Base-by-base conservation (phyloP, 2,888 invertebrate genomes). In the Campoletis raptor region DNA sequence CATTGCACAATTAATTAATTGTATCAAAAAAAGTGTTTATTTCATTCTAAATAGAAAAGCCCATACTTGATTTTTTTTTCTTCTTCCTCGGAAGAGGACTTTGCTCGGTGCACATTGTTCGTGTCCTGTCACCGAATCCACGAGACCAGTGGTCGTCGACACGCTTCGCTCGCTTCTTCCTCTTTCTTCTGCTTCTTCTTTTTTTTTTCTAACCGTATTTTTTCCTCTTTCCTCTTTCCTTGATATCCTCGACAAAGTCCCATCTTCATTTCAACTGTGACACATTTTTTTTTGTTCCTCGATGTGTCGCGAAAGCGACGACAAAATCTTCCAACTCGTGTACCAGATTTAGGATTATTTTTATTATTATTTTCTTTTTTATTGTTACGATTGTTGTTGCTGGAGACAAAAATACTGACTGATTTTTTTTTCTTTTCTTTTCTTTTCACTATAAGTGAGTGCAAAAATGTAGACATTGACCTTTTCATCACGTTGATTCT, bases 31-130 rank as follows among this genome's bases (percentile, higher is more conserved):
- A n/a, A 18, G 0, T 18, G 18, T 18, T 48, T 18, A 4, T 18
- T 61, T 45, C 5, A 36, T 48, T 52, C 18, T 18, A n/a, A 15
- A 36, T 52, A 48, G 36, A 72, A 52, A 21, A 30, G 72, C 72
- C 36, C 36, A 9, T 48, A 48, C 36, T 40, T 45, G 9, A 37
- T 61, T 30, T 45, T 30, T 37, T 52, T 74, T 24, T 10, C 67
- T 61, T 72, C 37, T 45, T 52, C 61, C 40, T 40, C 18, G 57
- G 15, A 15, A 42, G 69, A 40, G 70, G 69, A 72, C 72, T 72
- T 72, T 83, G 42, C 36, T 67, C 84, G 69, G 36, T 66, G 70
- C 70, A 66, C 77, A 85, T 85, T 85, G 85, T 85, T 85, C 85
- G 81, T 77, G 81, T 48, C 66, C 54, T 81, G 81, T 85, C 85